Evolutionary conservation across 2,888 invertebrate genomes (phyloP).

Genomic region (Brachyptera risi): DNA sequence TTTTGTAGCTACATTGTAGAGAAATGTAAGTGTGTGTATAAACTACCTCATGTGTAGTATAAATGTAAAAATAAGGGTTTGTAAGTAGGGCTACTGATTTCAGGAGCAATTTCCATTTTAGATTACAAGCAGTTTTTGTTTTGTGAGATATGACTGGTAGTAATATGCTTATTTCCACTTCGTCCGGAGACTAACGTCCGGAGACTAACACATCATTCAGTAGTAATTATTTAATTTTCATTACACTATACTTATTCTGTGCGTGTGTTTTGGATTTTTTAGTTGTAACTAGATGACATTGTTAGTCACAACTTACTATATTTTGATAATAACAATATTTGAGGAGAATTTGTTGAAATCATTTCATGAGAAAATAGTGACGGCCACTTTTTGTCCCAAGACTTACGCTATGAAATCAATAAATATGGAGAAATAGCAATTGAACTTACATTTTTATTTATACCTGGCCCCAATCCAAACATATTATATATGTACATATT

Average conservation of each 20-base stretch:
- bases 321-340: background rate
- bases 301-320: background rate
- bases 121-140: too few species aligned
- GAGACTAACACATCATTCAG: background rate
- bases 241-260: background rate
- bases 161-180: too few species aligned
- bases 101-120: too few species aligned
- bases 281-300: too few species aligned
- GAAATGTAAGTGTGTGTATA: too few species aligned
- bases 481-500: background rate
- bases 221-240: background rate
- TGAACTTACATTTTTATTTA: background rate
- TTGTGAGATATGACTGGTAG: too few species aligned
- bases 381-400: background rate
- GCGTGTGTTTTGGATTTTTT: too few species aligned
- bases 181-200: slow-evolving; percentile 2
- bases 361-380: background rate
- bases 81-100: too few species aligned
- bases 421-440: background rate
- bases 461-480: background rate
- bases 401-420: background rate
- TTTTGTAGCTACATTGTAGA: too few species aligned
- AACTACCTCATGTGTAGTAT: too few species aligned
- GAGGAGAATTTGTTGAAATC: background rate
- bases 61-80: too few species aligned